phyloP scores from a whole-genome alignment of 1,140 invertebrate genomes.

The Drosophila sp. region DNA sequence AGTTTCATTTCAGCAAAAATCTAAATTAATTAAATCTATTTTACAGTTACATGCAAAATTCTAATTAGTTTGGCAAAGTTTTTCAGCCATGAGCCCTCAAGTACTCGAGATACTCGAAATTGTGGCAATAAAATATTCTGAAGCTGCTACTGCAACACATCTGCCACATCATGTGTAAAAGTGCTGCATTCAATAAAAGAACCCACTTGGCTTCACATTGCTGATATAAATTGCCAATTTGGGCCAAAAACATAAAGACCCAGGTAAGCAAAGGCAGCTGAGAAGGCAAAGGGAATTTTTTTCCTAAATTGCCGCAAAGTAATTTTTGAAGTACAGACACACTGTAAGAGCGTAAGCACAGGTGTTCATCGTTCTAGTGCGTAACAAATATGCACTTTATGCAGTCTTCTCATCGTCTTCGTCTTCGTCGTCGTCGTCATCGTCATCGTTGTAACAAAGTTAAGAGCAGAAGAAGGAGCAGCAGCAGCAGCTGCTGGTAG shows the following conservation, averaged over 20 bases:
- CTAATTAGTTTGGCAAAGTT: slow-evolving; percentile 42
- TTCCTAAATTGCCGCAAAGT: slow-evolving; percentile 46
- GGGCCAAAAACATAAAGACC: slow-evolving; percentile 11
- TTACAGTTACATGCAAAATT: slow-evolving; percentile 24
- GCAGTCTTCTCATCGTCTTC: slow-evolving; percentile 43
- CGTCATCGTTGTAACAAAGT: slow-evolving; percentile 44
- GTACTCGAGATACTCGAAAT: neutral
- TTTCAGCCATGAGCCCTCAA: neutral
- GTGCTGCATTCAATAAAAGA: slow-evolving; percentile 50
- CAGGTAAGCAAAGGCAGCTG: slow-evolving; percentile 1
- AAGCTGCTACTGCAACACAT: slow-evolving; percentile 25
- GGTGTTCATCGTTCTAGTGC: slow-evolving; percentile 34
- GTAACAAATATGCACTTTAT: slow-evolving; percentile 78
- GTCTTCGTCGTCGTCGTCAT: slow-evolving; percentile 18
- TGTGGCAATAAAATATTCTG: slow-evolving; percentile 36
- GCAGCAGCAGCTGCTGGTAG: slow-evolving; percentile 42
- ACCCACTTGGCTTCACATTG: slow-evolving; percentile 55
- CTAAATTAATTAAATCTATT: slow-evolving; percentile 47
- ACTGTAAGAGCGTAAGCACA: slow-evolving; percentile 8
- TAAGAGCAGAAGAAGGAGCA: slow-evolving; percentile 28
- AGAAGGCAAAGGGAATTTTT: slow-evolving; percentile 50
- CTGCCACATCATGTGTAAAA: slow-evolving; percentile 54
- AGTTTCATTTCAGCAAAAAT: slow-evolving; percentile 18
- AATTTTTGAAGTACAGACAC: slow-evolving; percentile 25
- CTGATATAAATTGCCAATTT: slow-evolving; percentile 77